These are phyloP conservation scores for Hirudo medicinalis DNA, from an alignment of 1,140 invertebrate species.

Conservation along the genomic window DNA sequence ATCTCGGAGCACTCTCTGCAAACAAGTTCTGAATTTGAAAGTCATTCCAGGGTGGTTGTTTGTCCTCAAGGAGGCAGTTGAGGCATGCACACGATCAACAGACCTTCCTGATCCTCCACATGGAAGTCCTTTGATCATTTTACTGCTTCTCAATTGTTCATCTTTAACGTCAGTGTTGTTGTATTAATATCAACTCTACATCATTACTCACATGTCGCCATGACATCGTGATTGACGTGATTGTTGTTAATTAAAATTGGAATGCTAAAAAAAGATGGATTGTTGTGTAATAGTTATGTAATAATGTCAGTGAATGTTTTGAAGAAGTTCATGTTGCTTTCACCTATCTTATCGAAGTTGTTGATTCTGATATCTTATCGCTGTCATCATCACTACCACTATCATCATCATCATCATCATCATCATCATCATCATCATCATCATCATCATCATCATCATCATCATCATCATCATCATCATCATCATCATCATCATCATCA, in stretches of 20 bases:
- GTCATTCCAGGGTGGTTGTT: no score
- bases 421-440: background rate
- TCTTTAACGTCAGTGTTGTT: background rate
- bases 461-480: slow-evolving; percentile 1
- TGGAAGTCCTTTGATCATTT: background rate
- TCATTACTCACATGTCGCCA: no score
- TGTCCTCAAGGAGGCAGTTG: background rate
- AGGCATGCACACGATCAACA: background rate
- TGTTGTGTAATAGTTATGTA: background rate
- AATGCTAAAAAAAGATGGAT: no score
- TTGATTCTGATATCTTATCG: background rate
- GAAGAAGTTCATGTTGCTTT: background rate
- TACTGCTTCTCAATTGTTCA: background rate
- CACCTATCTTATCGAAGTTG: background rate
- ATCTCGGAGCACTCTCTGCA: background rate
- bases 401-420: slow-evolving; percentile 11
- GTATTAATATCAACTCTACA: no score
- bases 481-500: background rate
- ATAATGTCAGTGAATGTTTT: background rate
- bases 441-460: background rate
- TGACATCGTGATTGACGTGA: background rate
- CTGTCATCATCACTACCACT: background rate
- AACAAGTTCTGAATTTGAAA: background rate
- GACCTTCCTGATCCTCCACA: background rate
- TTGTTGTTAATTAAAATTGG: no score